A percentile compares a stretch with the other conserved stretches of the same genome.
Evolutionary conservation across 2,888 invertebrate genomes (phyloP).

Genomic region (Tiliacea citrago): DNA sequence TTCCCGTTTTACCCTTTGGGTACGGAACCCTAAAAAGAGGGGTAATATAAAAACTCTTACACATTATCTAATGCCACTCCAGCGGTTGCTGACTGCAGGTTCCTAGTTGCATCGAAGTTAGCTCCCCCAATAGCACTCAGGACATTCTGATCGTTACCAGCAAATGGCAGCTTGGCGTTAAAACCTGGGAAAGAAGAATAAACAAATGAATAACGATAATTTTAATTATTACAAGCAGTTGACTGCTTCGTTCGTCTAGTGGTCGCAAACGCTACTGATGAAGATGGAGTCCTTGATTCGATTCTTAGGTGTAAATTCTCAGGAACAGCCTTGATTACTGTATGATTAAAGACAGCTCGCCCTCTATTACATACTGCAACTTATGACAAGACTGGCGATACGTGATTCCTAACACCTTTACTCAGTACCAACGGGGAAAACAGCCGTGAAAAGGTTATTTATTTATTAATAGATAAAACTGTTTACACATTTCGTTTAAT

Average conservation of each 20-base stretch:
- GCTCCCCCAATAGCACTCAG: conserved; percentile 71
- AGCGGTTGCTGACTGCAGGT: conserved; percentile 66
- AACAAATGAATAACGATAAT: background rate
- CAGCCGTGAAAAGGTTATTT: too few relatives aligned
- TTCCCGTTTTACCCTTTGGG: too few relatives aligned
- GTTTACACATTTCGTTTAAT: too few relatives aligned
- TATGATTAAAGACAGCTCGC: background rate
- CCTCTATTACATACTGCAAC: background rate
- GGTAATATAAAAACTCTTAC: conserved; percentile 67
- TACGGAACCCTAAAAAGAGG: too few relatives aligned
- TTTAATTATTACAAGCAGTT: background rate
- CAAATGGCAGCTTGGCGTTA: conserved; percentile 69
- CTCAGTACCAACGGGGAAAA: too few relatives aligned
- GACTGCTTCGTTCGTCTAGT: background rate
- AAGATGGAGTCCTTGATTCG: background rate
- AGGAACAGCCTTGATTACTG: background rate
- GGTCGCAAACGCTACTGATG: background rate
- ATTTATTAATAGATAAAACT: too few relatives aligned
- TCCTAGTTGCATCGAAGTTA: conserved; percentile 57
- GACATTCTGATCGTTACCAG: conserved; percentile 67
- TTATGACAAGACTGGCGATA: background rate
- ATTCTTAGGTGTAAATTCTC: background rate
- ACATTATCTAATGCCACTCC: conserved; percentile 75
- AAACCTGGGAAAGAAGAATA: conserved; percentile 7
- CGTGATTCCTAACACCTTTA: too few relatives aligned